A percentile compares a stretch with the other conserved stretches of the same genome.
phyloP scores from a whole-genome alignment of 92 coral and sea anemone species.

The Micromussa lordhowensis region DNA sequence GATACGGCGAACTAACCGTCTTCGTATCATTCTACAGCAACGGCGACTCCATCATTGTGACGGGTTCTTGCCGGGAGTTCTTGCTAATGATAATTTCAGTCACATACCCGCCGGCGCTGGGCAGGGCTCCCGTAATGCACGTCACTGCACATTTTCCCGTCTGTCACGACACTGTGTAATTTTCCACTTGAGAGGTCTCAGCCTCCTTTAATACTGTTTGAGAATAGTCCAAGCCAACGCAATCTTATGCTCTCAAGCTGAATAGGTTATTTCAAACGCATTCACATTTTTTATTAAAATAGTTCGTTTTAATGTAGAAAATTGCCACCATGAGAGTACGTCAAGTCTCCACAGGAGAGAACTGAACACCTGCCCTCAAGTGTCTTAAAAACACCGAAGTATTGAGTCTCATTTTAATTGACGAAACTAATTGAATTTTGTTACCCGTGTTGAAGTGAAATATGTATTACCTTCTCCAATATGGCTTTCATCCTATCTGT shows the following conservation, averaged over 20 bases:
- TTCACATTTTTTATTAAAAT: too few relatives aligned
- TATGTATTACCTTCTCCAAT: background rate
- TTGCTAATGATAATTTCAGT: background rate
- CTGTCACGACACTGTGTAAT: background rate
- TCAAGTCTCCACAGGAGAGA: background rate
- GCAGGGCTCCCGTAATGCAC: background rate
- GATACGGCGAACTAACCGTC: background rate
- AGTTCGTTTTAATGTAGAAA: too few relatives aligned
- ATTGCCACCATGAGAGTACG: background rate
- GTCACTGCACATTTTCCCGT: background rate
- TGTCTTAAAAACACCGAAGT: background rate
- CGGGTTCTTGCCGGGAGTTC: background rate
- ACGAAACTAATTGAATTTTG: background rate
- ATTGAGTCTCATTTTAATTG: background rate
- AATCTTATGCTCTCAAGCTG: too few relatives aligned
- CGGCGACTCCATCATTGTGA: background rate
- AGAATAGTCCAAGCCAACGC: too few relatives aligned
- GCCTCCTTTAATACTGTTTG: too few relatives aligned
- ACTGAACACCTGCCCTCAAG: background rate
- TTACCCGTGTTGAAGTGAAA: background rate
- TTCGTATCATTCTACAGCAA: background rate
- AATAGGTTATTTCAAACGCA: too few relatives aligned
- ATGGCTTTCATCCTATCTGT: background rate
- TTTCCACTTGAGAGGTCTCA: background rate
- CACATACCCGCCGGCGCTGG: background rate